Conservation (phyloP, 1,140 invertebrate genomes). For the Drosophila subobscura region DNA sequence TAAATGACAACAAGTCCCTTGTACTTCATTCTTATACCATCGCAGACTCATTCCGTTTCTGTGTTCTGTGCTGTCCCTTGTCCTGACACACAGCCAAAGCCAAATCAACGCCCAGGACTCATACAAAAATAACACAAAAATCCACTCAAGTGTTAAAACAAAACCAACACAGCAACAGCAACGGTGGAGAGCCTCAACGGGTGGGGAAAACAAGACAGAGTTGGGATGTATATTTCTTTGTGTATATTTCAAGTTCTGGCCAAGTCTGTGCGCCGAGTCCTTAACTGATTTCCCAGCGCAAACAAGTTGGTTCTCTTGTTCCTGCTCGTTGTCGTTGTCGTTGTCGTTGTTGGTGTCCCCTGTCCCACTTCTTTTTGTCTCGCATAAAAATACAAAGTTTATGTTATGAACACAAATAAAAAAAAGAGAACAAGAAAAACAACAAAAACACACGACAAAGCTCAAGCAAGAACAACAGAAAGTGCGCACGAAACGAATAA, state of each 20-base stretch:
- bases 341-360: conserved; percentile 19
- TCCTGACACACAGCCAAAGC: conserved; percentile 11
- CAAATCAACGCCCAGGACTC: conserved; percentile 65
- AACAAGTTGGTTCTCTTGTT: conserved; percentile 66
- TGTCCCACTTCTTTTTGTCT: conserved; percentile 39
- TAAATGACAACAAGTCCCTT: conserved; percentile 61
- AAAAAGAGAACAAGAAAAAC: conserved; percentile 67
- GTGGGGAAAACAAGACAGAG: conserved; percentile 40
- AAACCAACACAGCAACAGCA: conserved; percentile 45
- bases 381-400: conserved; percentile 81
- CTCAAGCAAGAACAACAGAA: conserved; percentile 66
- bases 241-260: conserved; percentile 54
- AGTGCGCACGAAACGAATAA: conserved; percentile 69
- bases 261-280: conserved; percentile 68
- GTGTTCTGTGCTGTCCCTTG: not conserved
- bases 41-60: not conserved
- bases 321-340: conserved; percentile 37
- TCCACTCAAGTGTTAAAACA: conserved; percentile 81
- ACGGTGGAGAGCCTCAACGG: conserved; percentile 61
- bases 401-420: conserved; percentile 82
- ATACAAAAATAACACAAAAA: conserved; percentile 77
- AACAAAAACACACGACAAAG: conserved; percentile 68
- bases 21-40: conserved; percentile 21
- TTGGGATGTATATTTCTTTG: conserved; percentile 36
- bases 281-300: conserved; percentile 80